A percentile compares a stretch with the other conserved stretches of the same genome.
These are phyloP conservation scores for Chrysotoxum bicinctum DNA, from an alignment of 2,888 invertebrate genomes.

Conservation along the genomic window DNA sequence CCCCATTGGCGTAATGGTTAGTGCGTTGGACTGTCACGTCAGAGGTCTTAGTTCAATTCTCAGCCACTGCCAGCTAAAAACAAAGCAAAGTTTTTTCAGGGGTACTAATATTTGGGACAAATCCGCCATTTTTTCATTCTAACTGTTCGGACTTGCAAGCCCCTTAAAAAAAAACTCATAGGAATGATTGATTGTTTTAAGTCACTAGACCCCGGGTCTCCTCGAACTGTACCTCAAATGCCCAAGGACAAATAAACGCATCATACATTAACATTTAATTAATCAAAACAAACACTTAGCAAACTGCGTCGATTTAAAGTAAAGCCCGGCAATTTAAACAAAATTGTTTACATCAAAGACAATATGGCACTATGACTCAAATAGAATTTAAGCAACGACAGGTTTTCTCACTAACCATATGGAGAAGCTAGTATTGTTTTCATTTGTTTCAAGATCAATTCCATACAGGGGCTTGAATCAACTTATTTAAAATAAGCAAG, in stretches of 20 bases:
- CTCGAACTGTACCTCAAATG: no score
- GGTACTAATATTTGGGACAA: no score
- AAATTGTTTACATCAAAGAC: background rate
- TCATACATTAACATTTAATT: background rate
- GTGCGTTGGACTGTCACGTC: no score
- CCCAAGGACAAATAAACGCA: background rate
- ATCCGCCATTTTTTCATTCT: no score
- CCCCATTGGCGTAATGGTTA: no score
- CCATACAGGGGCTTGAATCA: background rate
- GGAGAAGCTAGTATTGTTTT: background rate
- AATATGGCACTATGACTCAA: background rate
- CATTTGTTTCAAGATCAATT: constrained; percentile 1
- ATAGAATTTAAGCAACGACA: background rate
- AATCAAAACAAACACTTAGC: background rate
- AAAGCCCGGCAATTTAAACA: background rate
- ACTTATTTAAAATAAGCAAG: background rate
- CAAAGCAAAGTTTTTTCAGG: no score
- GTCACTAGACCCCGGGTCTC: no score
- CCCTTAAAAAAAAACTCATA: no score
- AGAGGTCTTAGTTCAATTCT: no score
- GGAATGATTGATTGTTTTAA: no score
- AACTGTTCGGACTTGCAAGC: no score
- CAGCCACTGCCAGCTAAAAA: no score
- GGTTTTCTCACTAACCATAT: constrained; percentile 7
- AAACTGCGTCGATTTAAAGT: background rate